Conservation (phyloP, 2,888 invertebrate species). For the Cephus pulcher region DNA sequence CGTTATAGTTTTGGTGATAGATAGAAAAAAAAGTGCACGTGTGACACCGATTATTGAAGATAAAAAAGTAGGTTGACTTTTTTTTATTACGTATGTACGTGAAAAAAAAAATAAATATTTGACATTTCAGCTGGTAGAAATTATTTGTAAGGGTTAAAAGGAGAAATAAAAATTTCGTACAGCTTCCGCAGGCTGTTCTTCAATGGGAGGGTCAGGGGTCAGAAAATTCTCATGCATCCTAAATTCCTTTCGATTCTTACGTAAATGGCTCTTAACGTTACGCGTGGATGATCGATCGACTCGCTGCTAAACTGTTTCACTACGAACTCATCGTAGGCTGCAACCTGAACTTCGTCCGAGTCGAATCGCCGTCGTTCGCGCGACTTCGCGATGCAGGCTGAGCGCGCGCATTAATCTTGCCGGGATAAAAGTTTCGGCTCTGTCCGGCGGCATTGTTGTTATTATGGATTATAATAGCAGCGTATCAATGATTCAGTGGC, state of each 20-base stretch:
- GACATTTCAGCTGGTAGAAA: too few species aligned
- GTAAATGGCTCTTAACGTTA: not conserved
- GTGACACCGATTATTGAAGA: too few species aligned
- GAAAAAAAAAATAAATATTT: too few species aligned
- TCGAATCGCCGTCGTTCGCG: too few species aligned
- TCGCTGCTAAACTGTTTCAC: not conserved
- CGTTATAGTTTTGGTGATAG: not conserved
- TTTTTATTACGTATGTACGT: too few species aligned
- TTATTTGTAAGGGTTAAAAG: too few species aligned
- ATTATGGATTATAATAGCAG: not conserved
- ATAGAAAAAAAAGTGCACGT: not conserved
- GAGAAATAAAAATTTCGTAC: too few species aligned
- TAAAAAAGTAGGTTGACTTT: too few species aligned
- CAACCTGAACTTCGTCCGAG: not conserved
- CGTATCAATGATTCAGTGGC: not conserved
- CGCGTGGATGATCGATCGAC: not conserved
- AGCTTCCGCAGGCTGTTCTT: too few species aligned
- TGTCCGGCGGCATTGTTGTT: not conserved
- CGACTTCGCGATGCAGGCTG: not conserved
- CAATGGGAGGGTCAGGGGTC: not conserved
- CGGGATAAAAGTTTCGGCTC: not conserved
- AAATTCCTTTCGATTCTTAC: not conserved
- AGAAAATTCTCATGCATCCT: not conserved
- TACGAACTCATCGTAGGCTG: not conserved
- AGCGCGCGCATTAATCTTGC: not conserved